Conservation (phyloP, 92 coral and sea anemone genomes). For the Zoanthus sansibaricus region DNA sequence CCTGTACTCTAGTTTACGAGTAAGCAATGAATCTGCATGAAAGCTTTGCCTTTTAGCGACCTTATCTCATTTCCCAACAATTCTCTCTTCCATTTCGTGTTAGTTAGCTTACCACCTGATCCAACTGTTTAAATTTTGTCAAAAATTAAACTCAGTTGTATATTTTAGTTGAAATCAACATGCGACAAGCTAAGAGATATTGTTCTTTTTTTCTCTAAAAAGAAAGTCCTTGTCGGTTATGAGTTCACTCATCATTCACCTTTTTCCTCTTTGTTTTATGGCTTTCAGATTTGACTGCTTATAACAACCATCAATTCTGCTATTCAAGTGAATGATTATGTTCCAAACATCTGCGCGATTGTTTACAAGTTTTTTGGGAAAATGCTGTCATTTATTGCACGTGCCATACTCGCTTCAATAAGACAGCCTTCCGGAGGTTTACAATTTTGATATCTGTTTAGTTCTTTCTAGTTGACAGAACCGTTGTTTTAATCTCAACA, state of each 20-base stretch:
- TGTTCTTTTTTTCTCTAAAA: conserved; percentile 41
- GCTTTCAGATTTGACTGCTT: conserved; percentile 63
- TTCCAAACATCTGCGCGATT: conserved; percentile 89
- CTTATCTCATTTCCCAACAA: conserved; percentile 78
- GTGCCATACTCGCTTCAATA: conserved; percentile 75
- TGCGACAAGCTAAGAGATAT: conserved; percentile 52
- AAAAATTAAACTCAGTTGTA: conserved; percentile 69
- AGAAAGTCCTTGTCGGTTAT: conserved; percentile 27
- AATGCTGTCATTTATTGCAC: conserved; percentile 88
- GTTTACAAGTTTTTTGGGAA: conserved; percentile 93
- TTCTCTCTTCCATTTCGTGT: conserved; percentile 47
- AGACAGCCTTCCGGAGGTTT: conserved; percentile 89
- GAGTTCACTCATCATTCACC: conserved; percentile 44
- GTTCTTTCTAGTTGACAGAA: conserved; percentile 76
- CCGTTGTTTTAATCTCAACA: conserved; percentile 82
- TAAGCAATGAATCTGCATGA: conserved; percentile 88
- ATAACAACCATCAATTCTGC: conserved; percentile 85
- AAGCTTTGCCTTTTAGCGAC: conserved; percentile 92
- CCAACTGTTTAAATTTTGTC: conserved; percentile 66
- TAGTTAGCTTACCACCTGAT: conserved; percentile 75
- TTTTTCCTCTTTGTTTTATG: conserved; percentile 32
- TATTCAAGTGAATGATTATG: conserved; percentile 66
- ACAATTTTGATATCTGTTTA: conserved; percentile 86
- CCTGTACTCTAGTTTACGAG: conserved; percentile 79
- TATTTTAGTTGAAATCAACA: conserved; percentile 84